Conservation (phyloP, 1,140 invertebrate genomes). For the Macrobrachium nipponense region DNA sequence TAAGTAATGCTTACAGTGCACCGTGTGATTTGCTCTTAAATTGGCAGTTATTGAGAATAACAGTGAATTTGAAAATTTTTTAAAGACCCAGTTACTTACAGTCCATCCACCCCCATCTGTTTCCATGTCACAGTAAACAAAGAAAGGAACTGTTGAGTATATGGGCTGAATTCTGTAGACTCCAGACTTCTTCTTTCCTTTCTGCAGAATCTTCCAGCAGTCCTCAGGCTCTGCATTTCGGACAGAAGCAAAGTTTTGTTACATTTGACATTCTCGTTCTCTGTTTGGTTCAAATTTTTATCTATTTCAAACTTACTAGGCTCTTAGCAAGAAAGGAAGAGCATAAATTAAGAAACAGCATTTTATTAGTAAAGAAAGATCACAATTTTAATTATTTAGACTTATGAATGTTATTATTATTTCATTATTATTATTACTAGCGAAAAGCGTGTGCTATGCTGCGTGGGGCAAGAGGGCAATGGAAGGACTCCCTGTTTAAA, state of each 20-base stretch:
- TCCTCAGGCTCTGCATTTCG: slow-evolving; percentile 64
- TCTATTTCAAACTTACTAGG: not conserved
- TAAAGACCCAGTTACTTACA: slow-evolving; percentile 63
- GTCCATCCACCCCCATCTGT: slow-evolving; percentile 75
- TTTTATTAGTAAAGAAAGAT: no score
- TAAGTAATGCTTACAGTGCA: not conserved
- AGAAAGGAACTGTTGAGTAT: slow-evolving; percentile 70
- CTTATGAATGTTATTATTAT: no score
- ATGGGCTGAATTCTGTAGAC: slow-evolving; percentile 68
- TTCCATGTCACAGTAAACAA: slow-evolving; percentile 75
- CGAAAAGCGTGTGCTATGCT: no score
- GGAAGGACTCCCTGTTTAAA: no score
- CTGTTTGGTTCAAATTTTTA: not conserved
- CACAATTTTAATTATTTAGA: no score
- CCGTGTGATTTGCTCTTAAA: not conserved
- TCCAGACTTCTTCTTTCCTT: slow-evolving; percentile 66
- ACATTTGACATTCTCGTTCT: not conserved
- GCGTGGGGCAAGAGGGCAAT: no score
- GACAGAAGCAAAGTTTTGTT: not conserved
- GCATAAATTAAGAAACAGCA: no score
- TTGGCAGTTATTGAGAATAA: no score
- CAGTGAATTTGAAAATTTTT: no score
- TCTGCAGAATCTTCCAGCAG: slow-evolving; percentile 65
- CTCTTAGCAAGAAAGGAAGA: no score
- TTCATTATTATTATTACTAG: no score